phyloP scores from a whole-genome alignment of 2,888 invertebrate genomes.

The Drosophila robusta region DNA sequence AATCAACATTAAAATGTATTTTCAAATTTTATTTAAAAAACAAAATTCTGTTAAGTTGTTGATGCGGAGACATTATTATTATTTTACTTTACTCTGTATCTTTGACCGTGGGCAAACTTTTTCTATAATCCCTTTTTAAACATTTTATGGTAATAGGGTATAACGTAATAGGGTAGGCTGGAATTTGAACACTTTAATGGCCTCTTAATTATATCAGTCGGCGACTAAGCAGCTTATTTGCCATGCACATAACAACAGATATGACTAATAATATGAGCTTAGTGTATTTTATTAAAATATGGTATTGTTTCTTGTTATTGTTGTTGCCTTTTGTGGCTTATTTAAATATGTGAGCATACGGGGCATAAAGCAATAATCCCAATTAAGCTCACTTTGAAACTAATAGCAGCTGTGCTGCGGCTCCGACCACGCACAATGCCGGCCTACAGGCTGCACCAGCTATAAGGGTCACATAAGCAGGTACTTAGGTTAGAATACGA shows the following conservation, averaged over 20 bases:
- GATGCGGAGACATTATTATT: too few species aligned
- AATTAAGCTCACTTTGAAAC: constrained; percentile 58
- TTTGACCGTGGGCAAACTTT: too few species aligned
- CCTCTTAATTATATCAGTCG: constrained; percentile 17
- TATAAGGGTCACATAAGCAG: background rate
- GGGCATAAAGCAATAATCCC: constrained; percentile 61
- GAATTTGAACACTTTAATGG: background rate
- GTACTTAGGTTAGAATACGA: background rate
- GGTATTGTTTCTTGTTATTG: constrained; percentile 3
- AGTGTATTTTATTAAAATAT: constrained; percentile 7
- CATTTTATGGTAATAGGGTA: too few species aligned
- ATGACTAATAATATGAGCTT: background rate
- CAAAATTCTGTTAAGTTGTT: too few species aligned
- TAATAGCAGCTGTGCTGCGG: constrained; percentile 58
- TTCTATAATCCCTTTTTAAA: too few species aligned
- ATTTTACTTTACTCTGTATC: too few species aligned
- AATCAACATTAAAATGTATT: too few species aligned
- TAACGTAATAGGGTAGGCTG: background rate
- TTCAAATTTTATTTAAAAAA: too few species aligned
- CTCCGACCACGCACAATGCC: background rate
- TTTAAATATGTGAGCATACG: constrained; percentile 57
- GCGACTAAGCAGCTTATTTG: constrained; percentile 46
- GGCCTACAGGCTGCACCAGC: background rate
- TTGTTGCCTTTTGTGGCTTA: constrained; percentile 28
- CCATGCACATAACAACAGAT: constrained; percentile 8